A percentile compares a stretch with the other conserved stretches of the same genome.
phyloP scores from a whole-genome alignment of 2,113 vertebrate species.

The Perca schrenkii region DNA sequence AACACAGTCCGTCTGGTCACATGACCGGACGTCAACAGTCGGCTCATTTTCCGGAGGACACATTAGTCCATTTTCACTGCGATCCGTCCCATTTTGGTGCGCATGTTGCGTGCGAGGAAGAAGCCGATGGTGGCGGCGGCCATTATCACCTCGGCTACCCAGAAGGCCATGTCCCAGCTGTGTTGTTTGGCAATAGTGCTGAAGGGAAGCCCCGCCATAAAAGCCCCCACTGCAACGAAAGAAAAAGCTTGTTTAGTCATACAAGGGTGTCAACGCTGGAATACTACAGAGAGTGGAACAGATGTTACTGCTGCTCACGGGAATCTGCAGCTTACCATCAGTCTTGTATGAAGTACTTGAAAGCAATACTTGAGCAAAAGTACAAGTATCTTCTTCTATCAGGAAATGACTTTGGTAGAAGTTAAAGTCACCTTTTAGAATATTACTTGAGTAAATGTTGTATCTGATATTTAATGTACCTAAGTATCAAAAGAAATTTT shows the following conservation, averaged over 20 bases:
- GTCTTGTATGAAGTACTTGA: no score
- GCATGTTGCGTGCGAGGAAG: constrained; percentile 94
- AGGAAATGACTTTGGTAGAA: no score
- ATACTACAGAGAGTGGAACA: rapidly evolving
- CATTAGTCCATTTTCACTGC: constrained; percentile 89
- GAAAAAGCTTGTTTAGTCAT: not conserved
- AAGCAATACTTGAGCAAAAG: no score
- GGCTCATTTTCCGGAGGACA: not conserved
- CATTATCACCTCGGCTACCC: constrained; percentile 92
- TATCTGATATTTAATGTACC: no score
- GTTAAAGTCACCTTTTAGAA: no score
- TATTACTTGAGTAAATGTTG: no score
- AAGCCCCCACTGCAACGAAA: constrained; percentile 91
- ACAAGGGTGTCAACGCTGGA: not conserved
- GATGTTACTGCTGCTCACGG: not conserved
- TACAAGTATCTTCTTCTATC: no score
- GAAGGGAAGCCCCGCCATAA: constrained; percentile 95
- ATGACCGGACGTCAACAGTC: not conserved
- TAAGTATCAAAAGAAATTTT: no score
- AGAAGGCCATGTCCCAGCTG: constrained; percentile 96
- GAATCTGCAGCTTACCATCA: constrained; percentile 85
- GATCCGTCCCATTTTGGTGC: constrained; percentile 94
- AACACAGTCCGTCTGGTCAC: constrained; percentile 1
- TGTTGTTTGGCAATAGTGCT: constrained; percentile 96
- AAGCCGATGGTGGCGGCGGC: constrained; percentile 85